Base-by-base conservation (phyloP, 2,888 invertebrate genomes). In the Dicroscelio sp. region DNA sequence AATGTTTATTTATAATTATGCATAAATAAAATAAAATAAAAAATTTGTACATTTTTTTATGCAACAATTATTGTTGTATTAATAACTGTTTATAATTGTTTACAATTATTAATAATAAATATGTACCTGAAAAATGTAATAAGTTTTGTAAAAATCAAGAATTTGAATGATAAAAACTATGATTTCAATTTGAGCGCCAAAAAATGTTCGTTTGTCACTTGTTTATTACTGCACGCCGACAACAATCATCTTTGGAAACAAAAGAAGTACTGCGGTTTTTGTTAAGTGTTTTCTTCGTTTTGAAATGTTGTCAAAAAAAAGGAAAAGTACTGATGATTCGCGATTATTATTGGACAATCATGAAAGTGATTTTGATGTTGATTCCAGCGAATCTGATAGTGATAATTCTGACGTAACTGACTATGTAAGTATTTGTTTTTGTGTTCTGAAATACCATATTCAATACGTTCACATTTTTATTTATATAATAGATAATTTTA, bases 261-360 rank as follows among this genome's bases (percentile, higher is more conserved):
- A 52, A 63, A 31, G 20, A 31, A 63, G 25, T 17, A 30, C 63
- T 63, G 31, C 31, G 23, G 65, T 65, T 65, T 65, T 33, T 65
- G 33, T 20, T 65, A 6, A 33, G 31, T n/a, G 33, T 33, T 33
- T 65, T 65, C n/a, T 25, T 65, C 33, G 35, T 27, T 65, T 33
- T 33, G 65, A 65, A 65, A 65, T 33, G 33, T 33, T 65, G 65
- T 65, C 33, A 65, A 65, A n/a, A 65, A 65, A 33, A 65, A 65
- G 65, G 30, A 65, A 33, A 65, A 65, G n/a, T n/a, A 65, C 4
- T 65, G 65, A 33, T n/a, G 65, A 65, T 33, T 65, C 33, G 31
- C 65, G n/a, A 65, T 65, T 65, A 33, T 65, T 65, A 65, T 65
- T 65, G 35, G 65, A 65, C 8, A 65, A 65, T 65, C 35, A 52